Percentiles rank a stretch among this genome's conserved stretches.
phyloP scores from a whole-genome alignment of 2,797 vertebrate species.

The Gambusia yucatana region DNA sequence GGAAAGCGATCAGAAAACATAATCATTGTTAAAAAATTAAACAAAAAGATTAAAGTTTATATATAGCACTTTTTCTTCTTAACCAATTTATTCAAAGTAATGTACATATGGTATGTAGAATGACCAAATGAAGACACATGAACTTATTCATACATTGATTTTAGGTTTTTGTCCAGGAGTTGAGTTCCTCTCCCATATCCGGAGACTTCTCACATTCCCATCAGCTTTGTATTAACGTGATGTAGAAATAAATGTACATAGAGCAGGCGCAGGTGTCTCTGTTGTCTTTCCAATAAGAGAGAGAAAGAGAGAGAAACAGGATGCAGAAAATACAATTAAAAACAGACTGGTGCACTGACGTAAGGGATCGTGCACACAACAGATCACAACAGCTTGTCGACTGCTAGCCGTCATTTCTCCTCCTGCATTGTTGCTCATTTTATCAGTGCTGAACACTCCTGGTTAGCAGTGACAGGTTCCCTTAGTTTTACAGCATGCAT shows the following conservation, averaged over 20 bases:
- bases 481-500: not conserved
- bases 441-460: not conserved
- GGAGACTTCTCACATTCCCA: slow-evolving; percentile 66
- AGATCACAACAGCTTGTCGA: not conserved
- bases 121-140: slow-evolving; percentile 63
- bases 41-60: slow-evolving; percentile 37
- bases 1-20: slow-evolving; percentile 51
- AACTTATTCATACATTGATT: slow-evolving; percentile 60
- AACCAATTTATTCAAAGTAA: slow-evolving; percentile 42
- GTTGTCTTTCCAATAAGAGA: slow-evolving; percentile 45
- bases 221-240: slow-evolving; percentile 65
- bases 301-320: slow-evolving; percentile 28
- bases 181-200: slow-evolving; percentile 41
- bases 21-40: slow-evolving; percentile 46
- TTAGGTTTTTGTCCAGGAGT: slow-evolving; percentile 59
- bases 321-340: not conserved
- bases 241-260: slow-evolving; percentile 75
- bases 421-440: not conserved
- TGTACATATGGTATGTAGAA: slow-evolving; percentile 62
- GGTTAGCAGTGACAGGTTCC: not conserved
- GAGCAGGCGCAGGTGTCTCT: slow-evolving; percentile 68
- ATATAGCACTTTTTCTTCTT: slow-evolving; percentile 46
- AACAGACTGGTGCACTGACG: not conserved
- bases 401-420: not conserved
- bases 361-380: not conserved